These are phyloP conservation scores for Macropodus opercularis DNA, from an alignment of 2,797 vertebrate species.

Conservation along the genomic window DNA sequence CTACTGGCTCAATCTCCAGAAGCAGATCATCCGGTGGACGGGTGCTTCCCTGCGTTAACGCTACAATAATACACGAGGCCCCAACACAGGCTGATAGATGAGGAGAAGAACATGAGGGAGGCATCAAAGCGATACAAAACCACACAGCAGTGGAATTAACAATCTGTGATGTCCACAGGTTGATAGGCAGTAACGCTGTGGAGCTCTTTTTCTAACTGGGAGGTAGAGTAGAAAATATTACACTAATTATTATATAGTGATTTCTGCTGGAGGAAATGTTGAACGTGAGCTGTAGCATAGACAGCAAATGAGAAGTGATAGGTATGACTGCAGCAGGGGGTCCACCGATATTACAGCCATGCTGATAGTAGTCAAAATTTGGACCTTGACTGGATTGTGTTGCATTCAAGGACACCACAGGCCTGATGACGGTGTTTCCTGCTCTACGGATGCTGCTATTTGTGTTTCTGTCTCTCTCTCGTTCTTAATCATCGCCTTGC, in stretches of 20 bases:
- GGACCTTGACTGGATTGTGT: slow-evolving; percentile 45
- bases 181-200: slow-evolving; percentile 14
- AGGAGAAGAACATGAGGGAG: slow-evolving; percentile 62
- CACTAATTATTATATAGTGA: slow-evolving; percentile 48
- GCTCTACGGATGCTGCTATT: slow-evolving; percentile 23
- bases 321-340: slow-evolving; percentile 2
- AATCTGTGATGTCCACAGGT: slow-evolving; percentile 57
- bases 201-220: slow-evolving; percentile 16
- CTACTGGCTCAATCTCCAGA: slow-evolving; percentile 75
- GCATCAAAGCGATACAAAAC: slow-evolving; percentile 36
- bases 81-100: slow-evolving; percentile 61
- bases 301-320: slow-evolving; percentile 17
- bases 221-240: slow-evolving; percentile 19
- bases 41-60: slow-evolving; percentile 72
- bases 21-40: slow-evolving; percentile 78
- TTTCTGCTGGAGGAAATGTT: slow-evolving; percentile 37
- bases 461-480: slow-evolving; percentile 27
- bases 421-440: slow-evolving; percentile 26
- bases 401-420: slow-evolving; percentile 46
- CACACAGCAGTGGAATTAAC: slow-evolving; percentile 81
- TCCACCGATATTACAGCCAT: too few relatives aligned
- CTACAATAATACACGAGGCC: slow-evolving; percentile 76
- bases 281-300: slow-evolving; percentile 13
- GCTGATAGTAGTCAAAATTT: too few relatives aligned
- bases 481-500: slow-evolving; percentile 39